A percentile compares a stretch with the other conserved stretches of the same genome.
Conservation (phyloP, 2,113 vertebrate genomes). For the Seriola aureovittata region DNA sequence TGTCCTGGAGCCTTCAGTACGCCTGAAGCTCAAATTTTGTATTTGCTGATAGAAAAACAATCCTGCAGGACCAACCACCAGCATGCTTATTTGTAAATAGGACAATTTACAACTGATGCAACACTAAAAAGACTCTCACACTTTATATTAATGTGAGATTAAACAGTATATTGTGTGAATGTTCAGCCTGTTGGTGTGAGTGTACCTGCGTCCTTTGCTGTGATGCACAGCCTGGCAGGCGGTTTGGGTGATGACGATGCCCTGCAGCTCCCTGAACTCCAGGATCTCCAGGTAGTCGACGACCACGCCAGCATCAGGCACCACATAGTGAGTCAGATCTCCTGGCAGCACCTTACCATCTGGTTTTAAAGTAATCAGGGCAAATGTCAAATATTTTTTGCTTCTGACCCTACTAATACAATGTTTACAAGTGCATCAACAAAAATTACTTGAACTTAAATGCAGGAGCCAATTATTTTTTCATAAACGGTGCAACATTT, state of each 20-base stretch:
- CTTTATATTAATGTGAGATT: background rate
- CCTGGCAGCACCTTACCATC: constrained; percentile 90
- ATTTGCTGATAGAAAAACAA: background rate
- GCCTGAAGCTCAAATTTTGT: background rate
- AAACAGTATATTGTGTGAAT: background rate
- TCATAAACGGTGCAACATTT: too few relatives aligned
- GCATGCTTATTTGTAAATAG: background rate
- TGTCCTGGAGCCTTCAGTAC: background rate
- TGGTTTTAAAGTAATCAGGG: constrained; percentile 62
- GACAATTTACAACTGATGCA: background rate
- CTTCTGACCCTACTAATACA: background rate
- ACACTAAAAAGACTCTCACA: background rate
- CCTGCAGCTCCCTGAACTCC: constrained; percentile 92
- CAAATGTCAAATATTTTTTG: background rate
- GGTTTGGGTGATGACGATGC: constrained; percentile 95
- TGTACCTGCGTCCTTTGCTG: constrained; percentile 93
- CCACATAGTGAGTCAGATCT: constrained; percentile 94
- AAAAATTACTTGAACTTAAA: too few relatives aligned
- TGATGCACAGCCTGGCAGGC: constrained; percentile 92
- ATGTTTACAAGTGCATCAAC: too few relatives aligned
- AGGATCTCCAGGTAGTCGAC: constrained; percentile 94
- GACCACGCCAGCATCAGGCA: constrained; percentile 92
- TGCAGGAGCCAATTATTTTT: too few relatives aligned
- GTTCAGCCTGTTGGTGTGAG: background rate
- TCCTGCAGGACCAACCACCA: background rate